These are phyloP conservation scores for Plemyria rubiginata DNA, from an alignment of 2,888 invertebrate species.

Conservation along the genomic window DNA sequence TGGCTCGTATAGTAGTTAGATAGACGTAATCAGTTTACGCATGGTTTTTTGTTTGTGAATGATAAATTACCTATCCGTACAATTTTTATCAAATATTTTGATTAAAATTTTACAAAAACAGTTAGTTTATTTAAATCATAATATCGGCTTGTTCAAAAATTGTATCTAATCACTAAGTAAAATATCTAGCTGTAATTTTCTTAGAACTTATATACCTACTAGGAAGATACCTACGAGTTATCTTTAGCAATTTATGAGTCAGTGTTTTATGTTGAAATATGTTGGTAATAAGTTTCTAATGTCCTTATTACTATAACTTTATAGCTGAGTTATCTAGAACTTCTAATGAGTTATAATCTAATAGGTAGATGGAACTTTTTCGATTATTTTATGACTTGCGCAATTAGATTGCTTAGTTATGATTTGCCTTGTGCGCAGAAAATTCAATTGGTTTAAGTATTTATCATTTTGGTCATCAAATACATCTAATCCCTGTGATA, in stretches of 20 bases:
- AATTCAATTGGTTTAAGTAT: constrained; percentile 22
- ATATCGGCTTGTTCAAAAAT: neutral
- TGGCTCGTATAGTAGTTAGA: neutral
- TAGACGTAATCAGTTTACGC: neutral
- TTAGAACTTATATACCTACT: no score
- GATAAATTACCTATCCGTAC: neutral
- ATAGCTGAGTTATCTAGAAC: no score
- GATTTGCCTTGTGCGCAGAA: constrained; percentile 13
- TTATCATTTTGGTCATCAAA: constrained; percentile 33
- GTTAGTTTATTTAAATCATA: neutral
- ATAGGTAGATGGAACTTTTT: constrained; percentile 15
- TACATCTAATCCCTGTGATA: constrained; percentile 22
- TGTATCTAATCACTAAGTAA: constrained; percentile 3
- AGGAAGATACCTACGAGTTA: neutral
- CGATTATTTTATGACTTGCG: constrained; percentile 11
- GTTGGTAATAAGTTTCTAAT: constrained; percentile 19
- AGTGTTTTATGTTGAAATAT: constrained; percentile 17
- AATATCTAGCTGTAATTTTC: constrained; percentile 4
- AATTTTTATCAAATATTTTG: neutral
- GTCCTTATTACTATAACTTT: neutral
- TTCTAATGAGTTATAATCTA: constrained; percentile 1
- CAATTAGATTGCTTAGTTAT: constrained; percentile 9
- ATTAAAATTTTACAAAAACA: neutral
- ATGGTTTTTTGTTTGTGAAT: neutral
- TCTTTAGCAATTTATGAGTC: constrained; percentile 17